Base-by-base conservation (phyloP, 2,888 invertebrate species). In the Drosophila hamatofila region DNA sequence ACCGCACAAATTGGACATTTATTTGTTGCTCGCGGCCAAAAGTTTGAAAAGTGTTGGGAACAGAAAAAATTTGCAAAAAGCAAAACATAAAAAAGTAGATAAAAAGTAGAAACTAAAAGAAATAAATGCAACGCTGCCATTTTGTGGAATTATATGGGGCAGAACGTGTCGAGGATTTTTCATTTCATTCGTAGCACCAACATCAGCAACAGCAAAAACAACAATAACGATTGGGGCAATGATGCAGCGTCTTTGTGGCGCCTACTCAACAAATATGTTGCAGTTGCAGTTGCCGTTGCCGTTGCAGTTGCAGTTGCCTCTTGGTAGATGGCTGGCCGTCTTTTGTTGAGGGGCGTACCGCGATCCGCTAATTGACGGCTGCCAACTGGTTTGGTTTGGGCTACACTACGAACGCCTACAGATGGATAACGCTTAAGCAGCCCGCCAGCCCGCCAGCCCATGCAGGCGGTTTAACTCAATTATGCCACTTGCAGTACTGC, bases 1-100 rank as follows among this genome's bases (percentile, higher is more conserved):
- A 89, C 86, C 80, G 86, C 90, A 89, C 90, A 89, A 85, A 89
- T 89, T 85, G 90, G 90, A 85, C 90, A 89, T 89, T 85, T 89
- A 84, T 84, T 89, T 89, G 88, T 59, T 80, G 90, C 82, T 63
- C 14, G 79, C 83, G 81, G 81, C 52, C 46, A 68, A 72, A 78
- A 78, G 70, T 61, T 66, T 64, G 56, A 78, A 76, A 76, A 80
- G 81, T 76, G 77, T 74, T 75, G 63, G 59, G 68, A 67, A 65
- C 42, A 65, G 27, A 46, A 59, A 49, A 58, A 25, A 39, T 55
- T 55, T 54, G 46, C 44, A 51, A 51, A 57, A 56, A 60, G n/a
- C 30, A 11, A 30, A 11, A 3, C 11, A 30, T 9, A 9, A 12
- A 54, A 54, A 37, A 35, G 12, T 14, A 14, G 21, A 42, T 18